phyloP scores from a whole-genome alignment of 2,113 vertebrate genomes.

The Rhinopithecus roxellana region DNA sequence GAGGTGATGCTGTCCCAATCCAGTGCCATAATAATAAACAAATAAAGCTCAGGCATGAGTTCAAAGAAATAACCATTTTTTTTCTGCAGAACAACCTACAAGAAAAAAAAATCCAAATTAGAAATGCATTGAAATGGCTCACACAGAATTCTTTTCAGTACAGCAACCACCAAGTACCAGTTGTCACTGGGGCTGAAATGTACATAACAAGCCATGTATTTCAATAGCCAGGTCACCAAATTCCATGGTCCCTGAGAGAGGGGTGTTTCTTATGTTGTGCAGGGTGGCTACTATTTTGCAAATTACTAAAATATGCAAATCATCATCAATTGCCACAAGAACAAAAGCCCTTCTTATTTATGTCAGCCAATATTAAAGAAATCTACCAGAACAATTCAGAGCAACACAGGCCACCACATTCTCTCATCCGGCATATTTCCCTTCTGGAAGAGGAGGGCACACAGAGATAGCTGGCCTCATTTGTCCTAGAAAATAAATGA shows the following conservation, averaged over 20 bases:
- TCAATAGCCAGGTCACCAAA: slow-evolving; percentile 20
- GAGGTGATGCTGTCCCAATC: slow-evolving; percentile 82
- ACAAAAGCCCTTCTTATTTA: slow-evolving; percentile 53
- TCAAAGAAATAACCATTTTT: slow-evolving; percentile 86
- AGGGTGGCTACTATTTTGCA: neutral
- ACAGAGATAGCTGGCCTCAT: slow-evolving; percentile 43
- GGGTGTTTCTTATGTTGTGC: neutral
- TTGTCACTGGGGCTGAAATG: neutral
- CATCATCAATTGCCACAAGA: neutral
- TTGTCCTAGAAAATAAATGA: slow-evolving; percentile 29
- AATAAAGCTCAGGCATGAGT: slow-evolving; percentile 74
- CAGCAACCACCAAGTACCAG: neutral
- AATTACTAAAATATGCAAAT: slow-evolving; percentile 52
- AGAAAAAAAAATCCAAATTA: slow-evolving; percentile 18
- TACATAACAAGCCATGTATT: neutral
- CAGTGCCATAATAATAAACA: slow-evolving; percentile 85
- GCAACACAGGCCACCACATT: slow-evolving; percentile 14
- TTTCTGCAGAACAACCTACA: slow-evolving; percentile 79
- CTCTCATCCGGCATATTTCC: slow-evolving; percentile 29
- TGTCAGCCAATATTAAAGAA: slow-evolving; percentile 41
- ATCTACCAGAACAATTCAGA: neutral
- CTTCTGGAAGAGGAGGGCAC: slow-evolving; percentile 24
- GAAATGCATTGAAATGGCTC: slow-evolving; percentile 29
- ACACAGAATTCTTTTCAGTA: slow-evolving; percentile 32
- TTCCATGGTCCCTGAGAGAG: slow-evolving; percentile 17